phyloP scores from a whole-genome alignment of 2,797 vertebrate species.

The Scolopax bukidnonensis region DNA sequence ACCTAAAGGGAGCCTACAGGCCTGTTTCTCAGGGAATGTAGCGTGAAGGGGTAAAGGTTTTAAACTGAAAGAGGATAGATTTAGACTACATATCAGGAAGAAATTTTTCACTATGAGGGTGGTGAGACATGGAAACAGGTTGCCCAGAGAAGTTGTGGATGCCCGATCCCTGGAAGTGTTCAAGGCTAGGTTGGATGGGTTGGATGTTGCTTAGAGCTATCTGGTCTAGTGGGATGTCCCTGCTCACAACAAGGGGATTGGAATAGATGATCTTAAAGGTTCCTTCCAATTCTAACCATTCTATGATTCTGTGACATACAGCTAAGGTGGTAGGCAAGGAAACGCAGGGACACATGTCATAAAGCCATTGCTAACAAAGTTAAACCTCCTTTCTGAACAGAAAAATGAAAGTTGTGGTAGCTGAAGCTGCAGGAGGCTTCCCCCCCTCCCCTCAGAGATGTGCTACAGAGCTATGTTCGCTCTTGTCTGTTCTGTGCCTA shows the following conservation, averaged over 20 bases:
- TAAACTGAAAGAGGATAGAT: background rate
- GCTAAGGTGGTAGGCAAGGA: background rate
- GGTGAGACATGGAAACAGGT: background rate
- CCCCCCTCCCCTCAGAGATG: fast-evolving
- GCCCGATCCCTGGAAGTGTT: background rate
- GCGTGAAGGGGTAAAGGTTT: background rate
- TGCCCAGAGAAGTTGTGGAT: background rate
- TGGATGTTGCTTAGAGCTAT: background rate
- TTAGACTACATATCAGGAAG: background rate
- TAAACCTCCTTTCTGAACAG: background rate
- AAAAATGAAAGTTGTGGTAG: background rate
- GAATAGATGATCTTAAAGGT: background rate
- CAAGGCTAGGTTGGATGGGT: background rate
- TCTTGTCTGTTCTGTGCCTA: background rate
- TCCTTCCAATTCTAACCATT: background rate
- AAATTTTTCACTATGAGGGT: background rate
- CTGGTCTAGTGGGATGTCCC: background rate
- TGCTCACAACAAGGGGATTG: background rate
- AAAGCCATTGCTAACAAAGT: background rate
- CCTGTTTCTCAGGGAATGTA: background rate
- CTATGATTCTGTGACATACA: background rate
- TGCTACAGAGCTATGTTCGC: fast-evolving
- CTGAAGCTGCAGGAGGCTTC: background rate
- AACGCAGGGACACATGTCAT: background rate
- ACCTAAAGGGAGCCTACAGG: background rate